These are phyloP conservation scores for Trematomus loennbergii DNA, from an alignment of 2,113 vertebrate genomes.

Conservation along the genomic window DNA sequence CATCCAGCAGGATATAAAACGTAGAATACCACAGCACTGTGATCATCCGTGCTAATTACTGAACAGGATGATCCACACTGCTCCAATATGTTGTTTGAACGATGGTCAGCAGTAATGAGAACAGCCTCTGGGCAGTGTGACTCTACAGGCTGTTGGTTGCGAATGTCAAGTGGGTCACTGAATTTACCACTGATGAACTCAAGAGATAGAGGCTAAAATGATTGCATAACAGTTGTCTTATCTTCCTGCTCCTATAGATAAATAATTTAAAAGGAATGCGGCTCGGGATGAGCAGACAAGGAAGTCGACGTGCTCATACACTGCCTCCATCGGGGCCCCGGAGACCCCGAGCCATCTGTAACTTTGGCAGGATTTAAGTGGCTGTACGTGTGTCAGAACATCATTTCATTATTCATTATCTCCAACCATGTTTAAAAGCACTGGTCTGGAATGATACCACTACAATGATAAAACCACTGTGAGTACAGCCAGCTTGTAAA, in stretches of 20 bases:
- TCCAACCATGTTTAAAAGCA: constrained; percentile 12
- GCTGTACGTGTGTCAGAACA: not conserved
- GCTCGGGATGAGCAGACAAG: constrained; percentile 19
- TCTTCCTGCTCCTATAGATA: constrained; percentile 10
- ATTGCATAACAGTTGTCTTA: constrained; percentile 20
- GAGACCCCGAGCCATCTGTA: constrained; percentile 15
- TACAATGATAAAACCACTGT: not conserved
- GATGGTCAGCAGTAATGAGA: constrained; percentile 39
- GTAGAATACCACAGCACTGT: not conserved
- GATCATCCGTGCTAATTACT: not conserved
- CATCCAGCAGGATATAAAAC: too few species aligned
- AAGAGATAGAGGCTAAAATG: constrained; percentile 12
- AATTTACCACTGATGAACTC: constrained; percentile 1
- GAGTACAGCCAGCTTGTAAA: not conserved
- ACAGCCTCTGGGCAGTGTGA: constrained; percentile 18
- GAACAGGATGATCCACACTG: not conserved
- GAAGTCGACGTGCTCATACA: constrained; percentile 18
- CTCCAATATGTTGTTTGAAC: constrained; percentile 21
- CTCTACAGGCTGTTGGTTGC: constrained; percentile 24
- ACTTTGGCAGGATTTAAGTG: constrained; percentile 7
- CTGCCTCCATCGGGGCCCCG: not conserved
- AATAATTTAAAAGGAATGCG: constrained; percentile 44
- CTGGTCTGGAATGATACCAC: constrained; percentile 20
- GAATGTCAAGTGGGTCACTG: constrained; percentile 37
- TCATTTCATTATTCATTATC: constrained; percentile 26